Evolutionary conservation across 2,797 vertebrate species (phyloP), one percentile per base, ranked within the genome.

Genomic region (Halcyon chelicuti): DNA sequence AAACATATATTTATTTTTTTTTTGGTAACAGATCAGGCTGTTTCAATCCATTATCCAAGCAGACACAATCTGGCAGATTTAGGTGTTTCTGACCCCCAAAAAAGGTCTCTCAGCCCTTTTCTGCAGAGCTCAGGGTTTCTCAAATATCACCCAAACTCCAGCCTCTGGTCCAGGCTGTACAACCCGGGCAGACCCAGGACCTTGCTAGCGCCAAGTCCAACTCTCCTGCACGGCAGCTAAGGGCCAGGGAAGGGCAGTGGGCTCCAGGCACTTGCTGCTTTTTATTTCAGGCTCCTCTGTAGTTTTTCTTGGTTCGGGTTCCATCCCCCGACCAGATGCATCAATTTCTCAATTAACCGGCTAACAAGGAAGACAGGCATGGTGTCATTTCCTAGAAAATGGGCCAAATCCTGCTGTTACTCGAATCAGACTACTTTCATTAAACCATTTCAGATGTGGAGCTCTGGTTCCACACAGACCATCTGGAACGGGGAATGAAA

Each of bases 321-420:
- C 26, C 14, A 4, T 11, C 12, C 16, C 8, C 60, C 39, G 67
- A 68, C 80, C 80, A 92, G 92, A 91, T n/a, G 35, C 76, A 78
- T 18, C 70, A 67, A 83, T 91, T 90, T 93, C 54, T 78, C 86
- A 88, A 65, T 91, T 88, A 95, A 70, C 29, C 3, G 10, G 60
- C 5, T 74, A 67, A 31, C 82, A 54, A 49, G 21, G 51, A 81
- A 37, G 2, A 2, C 70, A 90, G 82, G 49, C 85, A 77, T 46
- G 72, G 54, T 65, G 65, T 58, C 22, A 96, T 88, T 93, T 93
- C 95, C 82, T 80, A 72, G 40, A 83, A 90, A 94, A 92, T n/a
- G 23, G 77, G 62, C 71, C 80, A 90, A 90, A 92, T 76, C 88
- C 88, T 78, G 37, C 86, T 75, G 44, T 39, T 70, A 20, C 39